These are phyloP conservation scores for Heteromormyrus szaboi DNA, from an alignment of 2,797 vertebrate genomes.

Conservation along the genomic window DNA sequence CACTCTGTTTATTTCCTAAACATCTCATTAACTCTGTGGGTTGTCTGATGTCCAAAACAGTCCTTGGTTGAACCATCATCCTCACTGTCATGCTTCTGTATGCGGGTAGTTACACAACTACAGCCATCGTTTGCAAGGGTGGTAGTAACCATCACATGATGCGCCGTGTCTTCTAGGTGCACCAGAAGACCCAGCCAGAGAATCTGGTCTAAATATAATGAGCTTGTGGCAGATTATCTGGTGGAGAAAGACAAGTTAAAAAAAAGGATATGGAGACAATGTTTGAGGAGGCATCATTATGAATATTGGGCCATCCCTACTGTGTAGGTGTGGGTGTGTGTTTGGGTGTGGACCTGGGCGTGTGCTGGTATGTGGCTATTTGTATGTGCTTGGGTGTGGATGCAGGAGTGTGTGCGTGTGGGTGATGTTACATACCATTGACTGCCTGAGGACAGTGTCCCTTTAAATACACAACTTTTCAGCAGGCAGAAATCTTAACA, in stretches of 20 bases:
- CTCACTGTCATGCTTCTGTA: not conserved
- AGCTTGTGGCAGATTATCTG: not conserved
- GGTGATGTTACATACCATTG: not conserved
- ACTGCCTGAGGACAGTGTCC: not conserved
- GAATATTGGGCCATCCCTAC: not conserved
- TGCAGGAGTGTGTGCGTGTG: not conserved
- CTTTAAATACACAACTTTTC: not conserved
- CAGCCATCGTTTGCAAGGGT: not conserved
- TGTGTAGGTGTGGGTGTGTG: not conserved
- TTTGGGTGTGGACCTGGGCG: not conserved
- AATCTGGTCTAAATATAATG: not conserved
- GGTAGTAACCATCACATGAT: not conserved
- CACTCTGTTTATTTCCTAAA: not conserved
- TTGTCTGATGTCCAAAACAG: not conserved
- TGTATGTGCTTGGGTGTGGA: not conserved
- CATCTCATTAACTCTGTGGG: not conserved
- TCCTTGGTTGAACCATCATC: not conserved
- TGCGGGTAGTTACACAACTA: not conserved
- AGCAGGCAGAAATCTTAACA: not conserved
- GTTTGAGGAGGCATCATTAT: not conserved
- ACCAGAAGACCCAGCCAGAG: not conserved
- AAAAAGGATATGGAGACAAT: not conserved
- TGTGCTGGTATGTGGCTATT: conserved; percentile 11
- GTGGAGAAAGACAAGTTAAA: not conserved
- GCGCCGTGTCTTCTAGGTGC: not conserved